Base-by-base conservation (phyloP, 2,113 vertebrate species). In the Pipa parva region DNA sequence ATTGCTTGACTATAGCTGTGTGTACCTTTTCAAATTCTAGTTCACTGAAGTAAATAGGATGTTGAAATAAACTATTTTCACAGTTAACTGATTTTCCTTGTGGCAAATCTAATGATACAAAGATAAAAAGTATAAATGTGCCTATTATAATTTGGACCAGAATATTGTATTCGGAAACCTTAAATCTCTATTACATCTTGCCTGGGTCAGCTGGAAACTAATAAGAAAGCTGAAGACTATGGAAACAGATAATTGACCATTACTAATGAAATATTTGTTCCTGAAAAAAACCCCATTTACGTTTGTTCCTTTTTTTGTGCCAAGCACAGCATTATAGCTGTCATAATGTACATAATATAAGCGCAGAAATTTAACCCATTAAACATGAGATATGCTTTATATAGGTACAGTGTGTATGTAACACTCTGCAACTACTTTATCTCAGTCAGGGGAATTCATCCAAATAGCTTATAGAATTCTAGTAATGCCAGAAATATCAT, bases 1-100 rank as follows among this genome's bases (percentile, higher is more conserved):
- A 76, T 72, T 74, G 67, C 49, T 70, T 79, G 64, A 67, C 45
- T 76, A 67, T 77, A 63, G 49, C 72, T 75, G 50, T 70, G 17
- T 73, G 76, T 65, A 57, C 55, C 80, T 85, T 85, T 81, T 72
- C 80, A 75, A 83, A 80, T 84, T 74, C 77, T 75, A 80, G 71
- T 57, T 67, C 66, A 74, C 51, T 24, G 63, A 77, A 69, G 76
- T 63, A 73, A 79, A 46, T 73, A 71, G 70, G 74, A 28, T 73
- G 64, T 59, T 74, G 63, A 71, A 73, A 58, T 55, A 81, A 76
- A 72, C 31, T 46, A 11, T 76, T 71, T 75, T 73, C 18, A 3
- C 39, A 74, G 29, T 2, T 76, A 51, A 68, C 72, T 65, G 63
- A 36, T 66, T 73, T 67, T 72, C 54, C 80, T 73, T 58, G 63